Evolutionary conservation across 2,113 vertebrate genomes (phyloP).

Genomic region (Sorex araneus): DNA sequence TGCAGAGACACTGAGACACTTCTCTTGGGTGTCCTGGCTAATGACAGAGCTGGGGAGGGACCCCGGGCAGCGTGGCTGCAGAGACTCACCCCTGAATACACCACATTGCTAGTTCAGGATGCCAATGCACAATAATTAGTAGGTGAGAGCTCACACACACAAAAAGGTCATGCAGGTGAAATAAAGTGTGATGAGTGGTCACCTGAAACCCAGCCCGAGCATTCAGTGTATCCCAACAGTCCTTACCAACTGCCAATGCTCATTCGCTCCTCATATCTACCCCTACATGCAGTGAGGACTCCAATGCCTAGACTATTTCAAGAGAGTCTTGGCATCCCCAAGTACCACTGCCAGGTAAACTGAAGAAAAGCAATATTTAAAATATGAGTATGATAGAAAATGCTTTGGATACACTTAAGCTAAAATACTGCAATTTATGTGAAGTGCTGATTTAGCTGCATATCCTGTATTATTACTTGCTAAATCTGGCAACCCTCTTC

Average conservation of each 20-base stretch:
- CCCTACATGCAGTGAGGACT: not conserved
- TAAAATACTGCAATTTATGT: not conserved
- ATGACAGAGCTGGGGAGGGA: no score
- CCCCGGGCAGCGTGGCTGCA: accelerated
- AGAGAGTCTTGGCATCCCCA: not conserved
- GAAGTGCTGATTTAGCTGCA: not conserved
- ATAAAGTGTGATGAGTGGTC: not conserved
- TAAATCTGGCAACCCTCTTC: no score
- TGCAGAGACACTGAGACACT: not conserved
- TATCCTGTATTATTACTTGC: no score
- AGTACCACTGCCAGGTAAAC: not conserved
- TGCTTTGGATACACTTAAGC: not conserved
- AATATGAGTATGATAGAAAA: not conserved
- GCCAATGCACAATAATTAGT: not conserved
- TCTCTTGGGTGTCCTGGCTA: not conserved
- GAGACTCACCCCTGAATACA: not conserved
- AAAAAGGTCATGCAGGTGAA: not conserved
- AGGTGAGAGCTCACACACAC: not conserved
- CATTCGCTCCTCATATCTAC: no score
- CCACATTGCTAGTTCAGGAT: not conserved
- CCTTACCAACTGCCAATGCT: no score
- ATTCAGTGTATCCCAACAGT: no score
- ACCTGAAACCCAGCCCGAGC: no score
- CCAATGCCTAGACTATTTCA: not conserved
- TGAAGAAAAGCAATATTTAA: not conserved